Evolutionary conservation across 1,140 invertebrate species (phyloP).

Genomic region (Polyergus mexicanus): DNA sequence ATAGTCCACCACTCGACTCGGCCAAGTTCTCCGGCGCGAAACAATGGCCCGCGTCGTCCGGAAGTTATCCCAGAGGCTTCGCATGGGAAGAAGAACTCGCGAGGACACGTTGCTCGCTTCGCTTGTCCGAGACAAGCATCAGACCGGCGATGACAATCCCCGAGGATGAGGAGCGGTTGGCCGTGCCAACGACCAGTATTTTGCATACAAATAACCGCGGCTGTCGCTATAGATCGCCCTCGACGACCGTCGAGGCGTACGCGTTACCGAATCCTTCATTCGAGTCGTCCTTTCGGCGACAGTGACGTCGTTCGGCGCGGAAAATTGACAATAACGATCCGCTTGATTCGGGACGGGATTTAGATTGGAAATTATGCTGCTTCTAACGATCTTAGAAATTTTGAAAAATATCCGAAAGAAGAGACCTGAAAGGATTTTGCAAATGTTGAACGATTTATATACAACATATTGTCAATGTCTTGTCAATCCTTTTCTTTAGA

Average conservation of each 20-base stretch:
- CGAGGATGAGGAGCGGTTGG: slow-evolving; percentile 4
- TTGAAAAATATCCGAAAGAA: not conserved
- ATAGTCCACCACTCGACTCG: slow-evolving; percentile 10
- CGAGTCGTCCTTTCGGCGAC: not conserved
- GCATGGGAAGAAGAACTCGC: slow-evolving; percentile 47
- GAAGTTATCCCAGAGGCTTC: slow-evolving; percentile 59
- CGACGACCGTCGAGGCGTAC: slow-evolving; percentile 10
- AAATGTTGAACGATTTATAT: not conserved
- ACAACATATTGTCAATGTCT: not conserved
- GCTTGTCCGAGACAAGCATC: slow-evolving; percentile 54
- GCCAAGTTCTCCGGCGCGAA: slow-evolving; percentile 41
- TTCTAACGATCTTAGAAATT: slow-evolving; percentile 6
- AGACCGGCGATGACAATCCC: slow-evolving; percentile 55
- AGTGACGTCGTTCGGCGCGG: not conserved
- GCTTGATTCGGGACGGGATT: not conserved
- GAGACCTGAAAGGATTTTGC: not conserved
- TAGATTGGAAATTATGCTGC: not conserved
- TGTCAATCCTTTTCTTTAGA: not conserved
- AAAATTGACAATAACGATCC: slow-evolving; percentile 42
- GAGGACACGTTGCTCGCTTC: slow-evolving; percentile 46
- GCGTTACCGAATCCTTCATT: slow-evolving; percentile 20
- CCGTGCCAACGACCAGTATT: slow-evolving; percentile 46
- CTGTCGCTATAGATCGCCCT: slow-evolving; percentile 41
- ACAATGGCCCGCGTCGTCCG: slow-evolving; percentile 58
- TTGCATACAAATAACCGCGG: slow-evolving; percentile 61